These are phyloP conservation scores for Limnephilus rhombicus DNA, from an alignment of 2,888 invertebrate genomes.

Conservation along the genomic window DNA sequence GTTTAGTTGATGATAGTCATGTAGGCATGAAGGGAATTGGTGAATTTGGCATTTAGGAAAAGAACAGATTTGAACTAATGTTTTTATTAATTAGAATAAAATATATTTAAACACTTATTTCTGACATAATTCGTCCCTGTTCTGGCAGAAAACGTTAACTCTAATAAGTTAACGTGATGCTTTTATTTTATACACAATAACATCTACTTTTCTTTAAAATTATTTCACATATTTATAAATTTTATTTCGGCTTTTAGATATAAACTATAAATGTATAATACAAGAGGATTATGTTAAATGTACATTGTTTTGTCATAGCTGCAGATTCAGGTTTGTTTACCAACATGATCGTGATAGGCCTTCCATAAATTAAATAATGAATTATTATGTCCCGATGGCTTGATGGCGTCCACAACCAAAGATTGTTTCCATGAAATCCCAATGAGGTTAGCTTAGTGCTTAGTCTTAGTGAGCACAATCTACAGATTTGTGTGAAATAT, in stretches of 20 bases:
- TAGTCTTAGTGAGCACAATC: slow-evolving; percentile 27
- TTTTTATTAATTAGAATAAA: slow-evolving; percentile 66
- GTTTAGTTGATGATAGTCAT: background rate
- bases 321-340: background rate
- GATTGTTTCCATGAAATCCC: slow-evolving; percentile 15
- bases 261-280: slow-evolving; percentile 51
- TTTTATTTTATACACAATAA: slow-evolving; percentile 65
- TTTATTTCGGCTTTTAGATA: slow-evolving; percentile 54
- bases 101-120: slow-evolving; percentile 66
- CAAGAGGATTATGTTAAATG: slow-evolving; percentile 45
- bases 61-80: slow-evolving; percentile 47
- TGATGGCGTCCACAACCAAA: slow-evolving; percentile 54
- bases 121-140: slow-evolving; percentile 57
- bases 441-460: background rate
- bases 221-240: slow-evolving; percentile 64
- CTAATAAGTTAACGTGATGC: slow-evolving; percentile 56
- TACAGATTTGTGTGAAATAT: background rate
- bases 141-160: background rate
- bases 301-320: slow-evolving; percentile 57
- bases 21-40: background rate
- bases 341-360: background rate
- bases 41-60: background rate
- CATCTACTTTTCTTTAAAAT: slow-evolving; percentile 62
- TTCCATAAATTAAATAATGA: background rate
- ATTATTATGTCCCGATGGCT: slow-evolving; percentile 14